Evolutionary conservation across 2,797 vertebrate species (phyloP).

Genomic region (Tragelaphus oryx): DNA sequence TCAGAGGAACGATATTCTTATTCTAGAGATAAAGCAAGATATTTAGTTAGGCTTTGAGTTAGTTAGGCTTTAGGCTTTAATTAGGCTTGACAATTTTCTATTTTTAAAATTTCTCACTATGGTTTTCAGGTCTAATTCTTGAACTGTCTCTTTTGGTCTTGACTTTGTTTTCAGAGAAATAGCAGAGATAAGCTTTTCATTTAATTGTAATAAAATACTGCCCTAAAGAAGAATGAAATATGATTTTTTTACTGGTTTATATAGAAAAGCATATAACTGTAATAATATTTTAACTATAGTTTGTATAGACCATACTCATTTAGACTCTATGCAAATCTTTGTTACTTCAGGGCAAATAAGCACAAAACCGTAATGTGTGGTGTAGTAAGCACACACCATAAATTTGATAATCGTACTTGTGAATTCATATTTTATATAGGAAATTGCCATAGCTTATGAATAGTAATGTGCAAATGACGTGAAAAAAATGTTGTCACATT

Average conservation of each 20-base stretch:
- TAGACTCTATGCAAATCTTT: constrained; percentile 78
- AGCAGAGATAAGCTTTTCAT: constrained; percentile 77
- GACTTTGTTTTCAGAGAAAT: constrained; percentile 79
- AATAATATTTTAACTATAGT: constrained; percentile 81
- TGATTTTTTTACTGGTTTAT: constrained; percentile 75
- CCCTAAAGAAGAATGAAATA: constrained; percentile 78
- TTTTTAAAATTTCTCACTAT: constrained; percentile 51
- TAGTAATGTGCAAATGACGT: constrained; percentile 63
- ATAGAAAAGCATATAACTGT: constrained; percentile 76
- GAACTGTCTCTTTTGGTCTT: constrained; percentile 68
- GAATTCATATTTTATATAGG: constrained; percentile 73
- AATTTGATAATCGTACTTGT: constrained; percentile 77
- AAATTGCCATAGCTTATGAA: constrained; percentile 56
- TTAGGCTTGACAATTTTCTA: constrained; percentile 23
- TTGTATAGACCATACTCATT: constrained; percentile 76
- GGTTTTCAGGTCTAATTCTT: constrained; percentile 59
- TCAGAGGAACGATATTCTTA: constrained; percentile 39
- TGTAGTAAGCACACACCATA: constrained; percentile 69
- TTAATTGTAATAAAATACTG: constrained; percentile 81
- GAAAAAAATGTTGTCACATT: constrained; percentile 61
- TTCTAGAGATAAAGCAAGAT: constrained; percentile 65
- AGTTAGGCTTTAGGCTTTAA: constrained; percentile 37
- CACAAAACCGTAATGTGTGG: constrained; percentile 64
- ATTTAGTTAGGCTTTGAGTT: constrained; percentile 60
- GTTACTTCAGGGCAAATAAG: constrained; percentile 77